Evolutionary conservation across 2,113 vertebrate genomes (phyloP), one percentile per base, ranked within the genome.

Genomic region (Centropus unirufus): DNA sequence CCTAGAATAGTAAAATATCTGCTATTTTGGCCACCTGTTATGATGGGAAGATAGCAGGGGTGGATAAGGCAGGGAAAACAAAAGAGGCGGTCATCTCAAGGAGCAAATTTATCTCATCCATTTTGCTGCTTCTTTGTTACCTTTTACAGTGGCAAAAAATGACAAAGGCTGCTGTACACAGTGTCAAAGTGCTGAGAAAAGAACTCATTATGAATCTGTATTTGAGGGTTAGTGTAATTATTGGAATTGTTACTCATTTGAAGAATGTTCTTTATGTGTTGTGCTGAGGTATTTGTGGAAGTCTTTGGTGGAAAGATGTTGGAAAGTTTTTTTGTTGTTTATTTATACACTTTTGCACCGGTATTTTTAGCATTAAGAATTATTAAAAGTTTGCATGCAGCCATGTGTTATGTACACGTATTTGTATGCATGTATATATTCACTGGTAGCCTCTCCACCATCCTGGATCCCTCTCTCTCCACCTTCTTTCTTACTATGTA

Each of bases 1-100:
- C 55, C 83, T 83, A 68, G n/a, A 78, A 75, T 32, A 93, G 64
- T 47, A 61, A 52, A 90, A 49, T 34, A 36, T 85, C 9, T 78
- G 39, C 30, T 75, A 7, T 81, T 89, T 70, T 93, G 64, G 16
- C 44, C 30, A 14, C 54, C n/a, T 75, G 3, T 76, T 81, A 59
- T 81, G n/a, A 20, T 75, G 26, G 66, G 34, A 75, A 64, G 63
- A 67, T 77, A 47, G 46, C 3, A 58, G 67, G 34, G 30, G 7
- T 26, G 57, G 58, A 63, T 88, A 52, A 86, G 39, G 34, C 5
- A 8, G 42, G 23, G 40, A 86, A 79, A 69, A 89, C 8, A 69
- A 34, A 18, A 59, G 18, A 4, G 8, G 2, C 32, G 6, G 4
- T 52, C 8, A 3, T 70, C 27, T 67, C 63, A 40, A 1, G 30